These are phyloP conservation scores for Aquatica leii DNA, from an alignment of 2,888 invertebrate genomes.

Conservation along the genomic window DNA sequence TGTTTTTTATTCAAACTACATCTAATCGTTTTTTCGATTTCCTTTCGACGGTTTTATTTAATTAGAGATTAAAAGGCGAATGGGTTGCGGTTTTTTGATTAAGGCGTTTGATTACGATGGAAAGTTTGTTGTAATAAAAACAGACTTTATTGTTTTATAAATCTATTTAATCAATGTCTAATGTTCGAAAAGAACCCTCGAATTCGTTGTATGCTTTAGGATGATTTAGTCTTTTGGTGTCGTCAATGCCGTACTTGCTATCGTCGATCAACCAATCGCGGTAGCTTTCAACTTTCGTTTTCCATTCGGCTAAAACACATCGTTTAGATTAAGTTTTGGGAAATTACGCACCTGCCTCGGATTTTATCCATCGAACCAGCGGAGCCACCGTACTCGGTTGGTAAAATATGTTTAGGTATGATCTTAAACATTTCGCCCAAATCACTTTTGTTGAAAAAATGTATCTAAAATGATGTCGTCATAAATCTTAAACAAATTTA, in stretches of 20 bases:
- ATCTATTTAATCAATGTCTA: conserved; percentile 64
- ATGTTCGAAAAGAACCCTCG: conserved; percentile 62
- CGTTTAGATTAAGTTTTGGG: background rate
- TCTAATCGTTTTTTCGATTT: too few species aligned
- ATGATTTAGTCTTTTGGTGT: conserved; percentile 62
- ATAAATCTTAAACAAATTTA: too few species aligned
- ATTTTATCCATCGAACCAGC: conserved; percentile 7
- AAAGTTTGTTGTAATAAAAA: too few species aligned
- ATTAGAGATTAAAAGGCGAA: too few species aligned
- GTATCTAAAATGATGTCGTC: conserved; percentile 10
- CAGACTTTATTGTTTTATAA: too few species aligned
- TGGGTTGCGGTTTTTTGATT: too few species aligned
- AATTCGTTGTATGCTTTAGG: too few species aligned
- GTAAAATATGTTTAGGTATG: conserved; percentile 18
- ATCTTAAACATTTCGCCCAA: conserved; percentile 16
- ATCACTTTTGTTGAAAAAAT: conserved; percentile 10
- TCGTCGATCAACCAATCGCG: conserved; percentile 64
- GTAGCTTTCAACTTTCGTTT: conserved; percentile 60
- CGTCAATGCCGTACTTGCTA: conserved; percentile 59
- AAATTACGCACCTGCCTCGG: background rate
- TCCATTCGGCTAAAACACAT: conserved; percentile 59
- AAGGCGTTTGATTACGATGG: too few species aligned
- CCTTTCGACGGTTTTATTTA: too few species aligned
- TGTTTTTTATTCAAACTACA: too few species aligned
- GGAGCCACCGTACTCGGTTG: conserved; percentile 21